Evolutionary conservation across 2,113 vertebrate genomes (phyloP).

Genomic region (Atractosteus spatula): DNA sequence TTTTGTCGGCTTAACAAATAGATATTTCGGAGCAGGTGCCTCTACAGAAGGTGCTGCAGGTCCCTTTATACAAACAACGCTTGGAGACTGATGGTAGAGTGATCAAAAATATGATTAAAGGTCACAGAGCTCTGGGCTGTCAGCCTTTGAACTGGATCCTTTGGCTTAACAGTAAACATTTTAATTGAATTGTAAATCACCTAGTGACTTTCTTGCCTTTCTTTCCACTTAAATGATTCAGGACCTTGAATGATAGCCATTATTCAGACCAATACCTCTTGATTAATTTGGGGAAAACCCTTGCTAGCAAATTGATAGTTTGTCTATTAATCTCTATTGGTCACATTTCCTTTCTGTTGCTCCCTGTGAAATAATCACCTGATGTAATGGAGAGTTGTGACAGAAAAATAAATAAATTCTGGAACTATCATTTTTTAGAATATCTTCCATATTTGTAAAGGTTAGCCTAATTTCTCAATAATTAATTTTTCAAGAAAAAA

Average conservation of each 20-base stretch:
- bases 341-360: no score
- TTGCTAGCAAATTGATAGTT: no score
- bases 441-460: no score
- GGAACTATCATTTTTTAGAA: no score
- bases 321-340: no score
- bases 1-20: slow-evolving; percentile 53
- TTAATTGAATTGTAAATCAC: slow-evolving; percentile 12
- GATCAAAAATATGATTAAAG: slow-evolving; percentile 14
- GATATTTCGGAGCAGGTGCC: slow-evolving; percentile 42
- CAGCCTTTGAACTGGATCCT: slow-evolving; percentile 4
- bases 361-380: no score
- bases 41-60: slow-evolving; percentile 39
- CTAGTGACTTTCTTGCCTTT: neutral
- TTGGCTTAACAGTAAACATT: slow-evolving; percentile 17
- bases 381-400: no score
- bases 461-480: no score
- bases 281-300: no score
- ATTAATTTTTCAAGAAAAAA: no score
- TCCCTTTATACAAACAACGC: slow-evolving; percentile 29
- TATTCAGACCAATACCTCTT: no score
- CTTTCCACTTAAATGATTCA: neutral
- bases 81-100: slow-evolving; percentile 14
- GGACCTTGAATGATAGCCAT: neutral
- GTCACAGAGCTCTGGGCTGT: slow-evolving; percentile 18
- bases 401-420: no score